These are phyloP conservation scores for Drosophila paulistorum DNA, from an alignment of 1,140 invertebrate genomes.

Conservation along the genomic window DNA sequence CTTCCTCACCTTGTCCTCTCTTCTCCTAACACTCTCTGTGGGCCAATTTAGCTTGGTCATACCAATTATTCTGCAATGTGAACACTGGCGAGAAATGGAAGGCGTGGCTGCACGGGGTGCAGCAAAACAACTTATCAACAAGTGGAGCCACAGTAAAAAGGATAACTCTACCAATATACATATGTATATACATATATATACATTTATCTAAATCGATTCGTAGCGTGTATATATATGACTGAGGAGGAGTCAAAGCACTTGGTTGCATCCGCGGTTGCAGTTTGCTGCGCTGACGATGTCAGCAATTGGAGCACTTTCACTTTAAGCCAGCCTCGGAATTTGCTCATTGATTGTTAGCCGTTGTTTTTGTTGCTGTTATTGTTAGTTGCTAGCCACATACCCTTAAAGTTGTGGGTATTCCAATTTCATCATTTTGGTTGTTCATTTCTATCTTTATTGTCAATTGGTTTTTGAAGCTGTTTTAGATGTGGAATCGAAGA, in stretches of 20 bases:
- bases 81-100: conserved; percentile 52
- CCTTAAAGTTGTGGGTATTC: neutral
- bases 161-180: conserved; percentile 24
- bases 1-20: neutral
- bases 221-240: conserved; percentile 4
- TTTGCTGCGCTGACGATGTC: conserved; percentile 21
- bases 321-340: conserved; percentile 74
- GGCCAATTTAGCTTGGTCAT: conserved; percentile 41
- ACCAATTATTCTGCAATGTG: conserved; percentile 75
- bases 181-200: neutral
- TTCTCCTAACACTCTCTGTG: conserved; percentile 5
- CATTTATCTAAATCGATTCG: neutral
- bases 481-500: neutral
- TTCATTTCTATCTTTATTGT: neutral
- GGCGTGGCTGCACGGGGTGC: conserved; percentile 50
- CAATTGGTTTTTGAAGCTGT: neutral
- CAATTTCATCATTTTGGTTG: neutral
- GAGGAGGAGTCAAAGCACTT: conserved; percentile 78
- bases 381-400: neutral
- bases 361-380: conserved; percentile 10
- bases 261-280: conserved; percentile 63
- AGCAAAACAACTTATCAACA: conserved; percentile 69
- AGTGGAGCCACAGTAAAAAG: conserved; percentile 53
- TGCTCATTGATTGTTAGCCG: conserved; percentile 66
- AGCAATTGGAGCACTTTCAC: conserved; percentile 79